Evolutionary conservation across 2,888 invertebrate genomes (phyloP).

Genomic region (Caenorhabditis becei): DNA sequence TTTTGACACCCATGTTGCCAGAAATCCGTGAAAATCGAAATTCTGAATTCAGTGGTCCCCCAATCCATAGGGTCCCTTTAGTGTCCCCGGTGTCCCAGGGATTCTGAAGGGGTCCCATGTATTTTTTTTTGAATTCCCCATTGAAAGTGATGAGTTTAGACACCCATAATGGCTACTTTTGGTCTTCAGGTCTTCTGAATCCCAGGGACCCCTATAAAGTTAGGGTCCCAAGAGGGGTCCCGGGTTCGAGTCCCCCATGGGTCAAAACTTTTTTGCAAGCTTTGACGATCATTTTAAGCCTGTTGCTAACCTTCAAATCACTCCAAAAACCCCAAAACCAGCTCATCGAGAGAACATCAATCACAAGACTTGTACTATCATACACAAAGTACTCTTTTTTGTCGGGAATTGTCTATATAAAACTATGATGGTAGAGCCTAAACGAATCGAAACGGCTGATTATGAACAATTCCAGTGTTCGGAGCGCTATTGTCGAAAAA

Average conservation of each 20-base stretch:
- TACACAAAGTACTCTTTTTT: neutral
- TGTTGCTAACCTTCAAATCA: too few species aligned
- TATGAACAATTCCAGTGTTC: slow-evolving; percentile 50
- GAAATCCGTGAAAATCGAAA: neutral
- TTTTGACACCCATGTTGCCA: slow-evolving; percentile 1
- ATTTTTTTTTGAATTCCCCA: neutral
- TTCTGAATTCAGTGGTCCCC: too few species aligned
- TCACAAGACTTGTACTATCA: neutral
- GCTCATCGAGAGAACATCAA: too few species aligned
- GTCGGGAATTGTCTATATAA: neutral
- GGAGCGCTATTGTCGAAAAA: slow-evolving; percentile 51
- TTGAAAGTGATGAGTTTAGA: neutral
- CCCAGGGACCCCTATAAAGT: too few species aligned
- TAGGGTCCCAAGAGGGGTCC: neutral
- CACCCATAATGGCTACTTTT: neutral
- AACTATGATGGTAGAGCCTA: neutral
- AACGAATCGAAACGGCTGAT: slow-evolving; percentile 57
- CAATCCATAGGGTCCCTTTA: neutral
- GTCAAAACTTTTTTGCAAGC: neutral
- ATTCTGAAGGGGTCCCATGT: too few species aligned
- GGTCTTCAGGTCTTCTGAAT: neutral
- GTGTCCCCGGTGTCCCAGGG: too few species aligned
- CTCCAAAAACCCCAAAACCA: too few species aligned
- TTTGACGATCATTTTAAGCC: too few species aligned
- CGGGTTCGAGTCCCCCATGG: neutral